Percentiles rank a stretch among this genome's conserved stretches.
Evolutionary conservation across 2,888 invertebrate species (phyloP).

Genomic region (Amphipoea lucens): DNA sequence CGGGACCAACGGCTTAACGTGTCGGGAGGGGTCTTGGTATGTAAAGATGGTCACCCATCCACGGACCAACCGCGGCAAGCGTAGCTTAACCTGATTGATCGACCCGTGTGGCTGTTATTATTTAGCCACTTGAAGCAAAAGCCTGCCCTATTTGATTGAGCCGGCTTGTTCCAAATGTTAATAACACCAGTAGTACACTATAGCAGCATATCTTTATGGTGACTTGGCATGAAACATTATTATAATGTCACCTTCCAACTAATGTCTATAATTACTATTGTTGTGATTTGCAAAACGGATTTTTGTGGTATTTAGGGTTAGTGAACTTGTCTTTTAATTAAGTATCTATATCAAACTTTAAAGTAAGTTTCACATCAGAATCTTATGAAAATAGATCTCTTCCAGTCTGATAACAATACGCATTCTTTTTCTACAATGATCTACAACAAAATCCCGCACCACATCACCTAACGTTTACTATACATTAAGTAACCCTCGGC

Average conservation of each 20-base stretch:
- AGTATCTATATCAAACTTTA: too few species aligned
- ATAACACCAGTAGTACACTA: slow-evolving; percentile 17
- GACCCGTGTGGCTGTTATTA: too few species aligned
- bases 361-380: too few species aligned
- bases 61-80: too few species aligned
- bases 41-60: too few species aligned
- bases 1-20: too few species aligned
- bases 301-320: slow-evolving; percentile 8
- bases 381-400: neutral
- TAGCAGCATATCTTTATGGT: slow-evolving; percentile 56
- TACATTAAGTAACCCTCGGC: slow-evolving; percentile 33
- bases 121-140: neutral
- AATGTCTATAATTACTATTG: slow-evolving; percentile 42
- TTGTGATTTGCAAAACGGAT: slow-evolving; percentile 45
- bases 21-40: too few species aligned
- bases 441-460: neutral
- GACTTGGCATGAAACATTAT: slow-evolving; percentile 56
- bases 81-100: too few species aligned
- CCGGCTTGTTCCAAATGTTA: slow-evolving; percentile 42
- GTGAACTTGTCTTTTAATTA: slow-evolving; percentile 23
- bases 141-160: slow-evolving; percentile 46
- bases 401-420: neutral
- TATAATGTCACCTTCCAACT: slow-evolving; percentile 52
- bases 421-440: neutral
- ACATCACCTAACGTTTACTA: neutral